Evolutionary conservation across 1,140 invertebrate genomes (phyloP).

Genomic region (Zaprionus lachaisei): DNA sequence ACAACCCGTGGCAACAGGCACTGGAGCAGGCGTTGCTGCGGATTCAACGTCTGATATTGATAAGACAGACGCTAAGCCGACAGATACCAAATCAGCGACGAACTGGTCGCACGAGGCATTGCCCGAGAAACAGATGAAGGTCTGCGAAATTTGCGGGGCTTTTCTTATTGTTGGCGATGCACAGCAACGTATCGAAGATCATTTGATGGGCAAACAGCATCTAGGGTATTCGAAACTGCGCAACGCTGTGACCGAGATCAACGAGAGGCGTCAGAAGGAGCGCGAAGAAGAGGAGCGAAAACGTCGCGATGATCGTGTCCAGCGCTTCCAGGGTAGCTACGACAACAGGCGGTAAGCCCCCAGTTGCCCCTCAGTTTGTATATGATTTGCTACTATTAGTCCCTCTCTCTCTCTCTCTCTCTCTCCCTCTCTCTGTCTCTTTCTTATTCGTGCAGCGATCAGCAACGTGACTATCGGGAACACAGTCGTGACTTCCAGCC

Average conservation of each 20-base stretch:
- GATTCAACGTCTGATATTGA: conserved; percentile 23
- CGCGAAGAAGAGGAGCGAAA: conserved; percentile 88
- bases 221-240: conserved; percentile 91
- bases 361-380: not conserved
- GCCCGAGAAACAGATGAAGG: conserved; percentile 99
- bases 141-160: conserved; percentile 98
- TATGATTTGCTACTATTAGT: not conserved
- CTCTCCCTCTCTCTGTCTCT: not conserved
- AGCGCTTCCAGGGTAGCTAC: conserved; percentile 82
- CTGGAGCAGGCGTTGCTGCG: not conserved
- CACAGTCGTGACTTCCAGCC: conserved; percentile 69
- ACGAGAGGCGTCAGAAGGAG: conserved; percentile 87
- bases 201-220: conserved; percentile 99
- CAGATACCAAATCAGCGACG: conserved; percentile 86
- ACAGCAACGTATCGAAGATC: conserved; percentile 98
- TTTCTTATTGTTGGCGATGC: conserved; percentile 99
- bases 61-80: conserved; percentile 87
- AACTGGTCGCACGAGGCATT: conserved; percentile 84
- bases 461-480: conserved; percentile 72
- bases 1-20: not conserved
- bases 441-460: conserved; percentile 47
- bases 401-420: no score
- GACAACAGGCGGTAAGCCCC: conserved; percentile 78
- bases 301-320: conserved; percentile 87
- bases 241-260: conserved; percentile 88